Percentiles rank a stretch among this genome's conserved stretches.
phyloP scores from a whole-genome alignment of 2,888 invertebrate species.

The Caenorhabditis sinica region DNA sequence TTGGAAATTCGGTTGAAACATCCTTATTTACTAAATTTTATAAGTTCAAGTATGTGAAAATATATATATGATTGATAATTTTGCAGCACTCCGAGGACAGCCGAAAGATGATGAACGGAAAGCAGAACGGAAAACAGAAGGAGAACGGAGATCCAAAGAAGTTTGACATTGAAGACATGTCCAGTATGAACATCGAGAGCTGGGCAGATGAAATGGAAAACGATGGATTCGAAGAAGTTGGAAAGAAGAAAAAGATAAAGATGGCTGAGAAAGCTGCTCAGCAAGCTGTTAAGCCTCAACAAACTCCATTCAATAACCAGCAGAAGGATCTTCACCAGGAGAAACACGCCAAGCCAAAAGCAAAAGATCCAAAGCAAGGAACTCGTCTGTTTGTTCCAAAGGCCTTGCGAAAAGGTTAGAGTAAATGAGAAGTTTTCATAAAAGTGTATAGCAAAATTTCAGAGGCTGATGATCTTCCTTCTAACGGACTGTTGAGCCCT shows the following conservation, averaged over 20 bases:
- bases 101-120: conserved; percentile 29
- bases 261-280: conserved; percentile 29
- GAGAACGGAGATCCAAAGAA: conserved; percentile 45
- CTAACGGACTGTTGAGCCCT: conserved; percentile 58
- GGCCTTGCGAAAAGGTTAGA: conserved; percentile 57
- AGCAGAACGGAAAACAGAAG: conserved; percentile 1
- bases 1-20: too few relatives aligned
- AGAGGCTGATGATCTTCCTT: conserved; percentile 61
- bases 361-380: conserved; percentile 50
- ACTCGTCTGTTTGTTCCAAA: conserved; percentile 61
- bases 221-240: conserved; percentile 49
- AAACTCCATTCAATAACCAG: too few relatives aligned
- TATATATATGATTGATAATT: conserved; percentile 14
- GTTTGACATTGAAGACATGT: conserved; percentile 39
- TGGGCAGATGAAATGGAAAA: conserved; percentile 56
- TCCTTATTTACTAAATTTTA: too few relatives aligned
- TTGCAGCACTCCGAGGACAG: conserved; percentile 52
- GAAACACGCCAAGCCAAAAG: conserved; percentile 25
- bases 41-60: too few relatives aligned
- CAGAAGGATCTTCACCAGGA: conserved; percentile 21
- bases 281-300: too few relatives aligned
- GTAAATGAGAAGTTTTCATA: not conserved
- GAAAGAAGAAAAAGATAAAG: conserved; percentile 63
- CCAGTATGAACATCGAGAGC: conserved; percentile 34
- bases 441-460: too few relatives aligned